These are phyloP conservation scores for Onychomys torridus DNA, from an alignment of 2,797 vertebrate genomes.

Conservation along the genomic window DNA sequence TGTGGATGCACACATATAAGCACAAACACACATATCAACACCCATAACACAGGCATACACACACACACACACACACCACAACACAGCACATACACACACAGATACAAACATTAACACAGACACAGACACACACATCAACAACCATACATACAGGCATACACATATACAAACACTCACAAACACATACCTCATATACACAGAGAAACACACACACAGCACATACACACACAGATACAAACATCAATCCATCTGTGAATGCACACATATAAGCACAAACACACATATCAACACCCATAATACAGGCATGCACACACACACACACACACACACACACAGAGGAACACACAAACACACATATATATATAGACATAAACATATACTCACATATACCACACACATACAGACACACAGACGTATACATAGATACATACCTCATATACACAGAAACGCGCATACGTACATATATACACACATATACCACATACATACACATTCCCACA, in stretches of 20 bases:
- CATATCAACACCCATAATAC: neutral
- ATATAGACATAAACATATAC: neutral
- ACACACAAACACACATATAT: neutral
- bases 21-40: neutral
- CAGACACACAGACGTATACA: neutral
- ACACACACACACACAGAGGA: neutral
- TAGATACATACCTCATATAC: neutral
- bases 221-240: neutral
- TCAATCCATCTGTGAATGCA: no score
- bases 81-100: neutral
- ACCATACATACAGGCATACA: neutral
- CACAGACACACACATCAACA: neutral
- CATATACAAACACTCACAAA: neutral
- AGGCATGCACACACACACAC: neutral
- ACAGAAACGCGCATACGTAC: neutral
- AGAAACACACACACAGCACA: neutral
- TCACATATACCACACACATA: neutral
- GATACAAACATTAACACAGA: no score
- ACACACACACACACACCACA: neutral
- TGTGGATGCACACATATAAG: no score
- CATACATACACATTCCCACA: neutral
- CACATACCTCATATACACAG: neutral
- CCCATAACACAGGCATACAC: neutral
- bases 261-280: neutral
- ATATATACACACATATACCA: neutral